Conservation (phyloP, 2,888 invertebrate genomes). For the Thyatira batis region DNA sequence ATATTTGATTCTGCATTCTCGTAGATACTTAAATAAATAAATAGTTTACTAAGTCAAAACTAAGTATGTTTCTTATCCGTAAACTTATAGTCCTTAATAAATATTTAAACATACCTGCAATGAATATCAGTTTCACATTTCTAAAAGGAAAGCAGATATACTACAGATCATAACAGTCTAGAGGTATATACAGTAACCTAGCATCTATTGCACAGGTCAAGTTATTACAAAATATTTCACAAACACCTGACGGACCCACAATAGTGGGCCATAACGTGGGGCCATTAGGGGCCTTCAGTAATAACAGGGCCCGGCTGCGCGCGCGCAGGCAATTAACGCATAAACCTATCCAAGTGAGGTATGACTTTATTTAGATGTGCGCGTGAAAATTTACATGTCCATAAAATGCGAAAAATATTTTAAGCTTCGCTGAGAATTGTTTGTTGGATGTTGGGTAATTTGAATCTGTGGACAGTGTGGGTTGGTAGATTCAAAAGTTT, state of each 20-base stretch:
- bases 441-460: not conserved
- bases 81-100: no score
- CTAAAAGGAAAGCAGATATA: not conserved
- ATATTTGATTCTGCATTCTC: no score
- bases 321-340: constrained; percentile 56
- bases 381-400: constrained; percentile 48
- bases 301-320: constrained; percentile 42
- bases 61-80: no score
- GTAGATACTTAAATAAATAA: no score
- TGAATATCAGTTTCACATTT: no score
- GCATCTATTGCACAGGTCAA: constrained; percentile 25
- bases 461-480: not conserved
- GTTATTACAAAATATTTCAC: constrained; percentile 42
- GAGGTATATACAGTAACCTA: constrained; percentile 7
- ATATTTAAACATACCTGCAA: no score
- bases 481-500: no score
- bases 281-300: constrained; percentile 25
- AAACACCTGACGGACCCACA: constrained; percentile 26
- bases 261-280: constrained; percentile 25
- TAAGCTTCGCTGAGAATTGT: constrained; percentile 12
- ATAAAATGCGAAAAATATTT: constrained; percentile 36
- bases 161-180: constrained; percentile 7
- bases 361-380: constrained; percentile 54
- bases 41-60: no score
- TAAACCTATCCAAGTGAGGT: constrained; percentile 55